Evolutionary conservation across 2,797 vertebrate genomes (phyloP).

Genomic region (Paedocypris micromegethes): DNA sequence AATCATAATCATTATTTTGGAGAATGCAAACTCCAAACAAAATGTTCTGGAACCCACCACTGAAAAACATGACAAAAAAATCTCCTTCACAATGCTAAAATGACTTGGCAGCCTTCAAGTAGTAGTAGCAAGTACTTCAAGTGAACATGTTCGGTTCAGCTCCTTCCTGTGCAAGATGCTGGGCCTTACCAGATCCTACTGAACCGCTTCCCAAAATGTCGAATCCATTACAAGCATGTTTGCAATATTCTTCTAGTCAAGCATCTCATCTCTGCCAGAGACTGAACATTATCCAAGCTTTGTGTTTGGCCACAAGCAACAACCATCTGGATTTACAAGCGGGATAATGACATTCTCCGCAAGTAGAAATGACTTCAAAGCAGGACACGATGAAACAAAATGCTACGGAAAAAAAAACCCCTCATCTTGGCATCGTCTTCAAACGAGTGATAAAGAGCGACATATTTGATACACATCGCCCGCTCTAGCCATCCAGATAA

Average conservation of each 20-base stretch:
- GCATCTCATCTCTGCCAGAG: slow-evolving; percentile 61
- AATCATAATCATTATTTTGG: too few relatives aligned
- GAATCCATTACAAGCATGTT: slow-evolving; percentile 73
- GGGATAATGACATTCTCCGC: slow-evolving; percentile 69
- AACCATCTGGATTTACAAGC: slow-evolving; percentile 72
- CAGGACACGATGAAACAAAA: slow-evolving; percentile 58
- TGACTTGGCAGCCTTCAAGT: too few relatives aligned
- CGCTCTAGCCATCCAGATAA: slow-evolving; percentile 13
- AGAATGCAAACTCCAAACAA: too few relatives aligned
- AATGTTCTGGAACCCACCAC: too few relatives aligned
- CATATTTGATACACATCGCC: slow-evolving; percentile 21
- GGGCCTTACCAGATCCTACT: slow-evolving; percentile 60
- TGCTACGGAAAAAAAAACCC: slow-evolving; percentile 50
- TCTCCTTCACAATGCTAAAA: too few relatives aligned
- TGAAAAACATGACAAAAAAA: too few relatives aligned
- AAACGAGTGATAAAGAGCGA: slow-evolving; percentile 32
- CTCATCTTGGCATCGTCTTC: slow-evolving; percentile 56
- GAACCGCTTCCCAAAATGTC: slow-evolving; percentile 64
- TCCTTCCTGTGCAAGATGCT: slow-evolving; percentile 57
- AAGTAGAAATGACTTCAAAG: slow-evolving; percentile 67
- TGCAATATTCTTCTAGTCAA: slow-evolving; percentile 71
- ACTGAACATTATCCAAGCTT: slow-evolving; percentile 70
- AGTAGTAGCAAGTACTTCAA: background rate
- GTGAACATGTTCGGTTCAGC: slow-evolving; percentile 60
- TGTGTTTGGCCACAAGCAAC: slow-evolving; percentile 71